These are phyloP conservation scores for Chalcis sispes DNA, from an alignment of 2,888 invertebrate genomes.

Conservation along the genomic window DNA sequence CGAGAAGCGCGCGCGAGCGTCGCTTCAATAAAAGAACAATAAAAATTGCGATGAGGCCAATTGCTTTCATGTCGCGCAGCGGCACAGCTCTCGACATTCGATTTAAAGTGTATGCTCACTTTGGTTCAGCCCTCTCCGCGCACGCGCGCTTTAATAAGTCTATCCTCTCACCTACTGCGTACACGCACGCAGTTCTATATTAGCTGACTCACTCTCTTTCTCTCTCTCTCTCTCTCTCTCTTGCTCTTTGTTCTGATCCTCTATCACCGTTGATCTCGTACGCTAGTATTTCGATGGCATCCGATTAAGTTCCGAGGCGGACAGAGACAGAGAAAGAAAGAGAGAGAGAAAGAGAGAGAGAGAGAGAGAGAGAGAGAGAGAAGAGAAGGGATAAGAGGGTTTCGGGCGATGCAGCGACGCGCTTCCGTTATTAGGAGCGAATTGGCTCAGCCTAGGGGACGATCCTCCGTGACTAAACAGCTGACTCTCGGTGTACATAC, in stretches of 20 bases:
- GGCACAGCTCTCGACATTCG: constrained; percentile 62
- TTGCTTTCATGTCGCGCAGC: constrained; percentile 49
- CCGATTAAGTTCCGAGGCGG: constrained; percentile 50
- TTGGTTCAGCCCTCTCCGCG: neutral
- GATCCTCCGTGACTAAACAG: constrained; percentile 66
- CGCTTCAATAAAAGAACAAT: constrained; percentile 49
- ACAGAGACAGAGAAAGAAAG: no score
- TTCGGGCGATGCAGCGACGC: constrained; percentile 46
- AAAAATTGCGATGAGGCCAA: constrained; percentile 53
- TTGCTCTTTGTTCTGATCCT: neutral
- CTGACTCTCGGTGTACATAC: constrained; percentile 57
- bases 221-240: neutral
- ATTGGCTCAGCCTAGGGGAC: constrained; percentile 61
- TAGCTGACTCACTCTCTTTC: no score
- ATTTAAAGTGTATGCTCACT: constrained; percentile 58
- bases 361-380: no score
- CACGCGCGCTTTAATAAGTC: constrained; percentile 35
- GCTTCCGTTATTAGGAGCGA: constrained; percentile 70
- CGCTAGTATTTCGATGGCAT: constrained; percentile 39
- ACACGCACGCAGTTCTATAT: no score
- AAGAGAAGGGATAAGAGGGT: no score
- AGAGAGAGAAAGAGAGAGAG: no score
- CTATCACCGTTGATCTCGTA: neutral
- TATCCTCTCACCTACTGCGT: neutral
- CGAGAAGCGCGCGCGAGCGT: neutral